Conservation (phyloP, 2,888 invertebrate genomes). For the Drosophila multiciliata region DNA sequence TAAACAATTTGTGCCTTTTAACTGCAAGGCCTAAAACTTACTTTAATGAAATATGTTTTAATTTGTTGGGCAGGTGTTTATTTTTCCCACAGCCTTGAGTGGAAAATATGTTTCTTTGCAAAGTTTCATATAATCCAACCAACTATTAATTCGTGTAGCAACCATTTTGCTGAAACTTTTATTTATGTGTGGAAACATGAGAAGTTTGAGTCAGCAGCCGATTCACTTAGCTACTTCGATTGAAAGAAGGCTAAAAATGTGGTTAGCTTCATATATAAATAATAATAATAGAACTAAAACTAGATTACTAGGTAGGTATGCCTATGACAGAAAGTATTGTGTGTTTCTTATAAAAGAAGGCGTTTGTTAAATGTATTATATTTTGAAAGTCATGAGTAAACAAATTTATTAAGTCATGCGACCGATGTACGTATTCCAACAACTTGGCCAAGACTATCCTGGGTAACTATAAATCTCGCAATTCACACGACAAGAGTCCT, state of each 20-base stretch:
- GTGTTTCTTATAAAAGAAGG: background rate
- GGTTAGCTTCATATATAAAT: background rate
- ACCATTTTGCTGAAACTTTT: background rate
- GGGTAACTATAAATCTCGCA: slow-evolving; percentile 24
- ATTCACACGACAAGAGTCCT: background rate
- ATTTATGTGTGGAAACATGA: background rate
- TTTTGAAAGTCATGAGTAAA: background rate
- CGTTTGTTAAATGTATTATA: background rate
- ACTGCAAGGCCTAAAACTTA: background rate
- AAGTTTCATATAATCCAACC: background rate
- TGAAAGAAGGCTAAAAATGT: too few species aligned
- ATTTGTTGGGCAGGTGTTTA: background rate
- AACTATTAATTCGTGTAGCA: background rate
- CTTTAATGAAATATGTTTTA: background rate
- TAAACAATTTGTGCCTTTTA: background rate
- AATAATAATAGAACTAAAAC: background rate
- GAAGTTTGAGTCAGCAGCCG: background rate
- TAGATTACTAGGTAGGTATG: background rate
- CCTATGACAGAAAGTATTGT: background rate
- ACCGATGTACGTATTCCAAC: background rate
- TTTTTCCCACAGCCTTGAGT: background rate
- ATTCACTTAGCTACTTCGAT: background rate
- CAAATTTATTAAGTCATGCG: slow-evolving; percentile 1
- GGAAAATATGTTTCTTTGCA: background rate
- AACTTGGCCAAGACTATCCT: background rate